Conservation (phyloP, 2,113 vertebrate species). For the Drymodes brunneopygia region DNA sequence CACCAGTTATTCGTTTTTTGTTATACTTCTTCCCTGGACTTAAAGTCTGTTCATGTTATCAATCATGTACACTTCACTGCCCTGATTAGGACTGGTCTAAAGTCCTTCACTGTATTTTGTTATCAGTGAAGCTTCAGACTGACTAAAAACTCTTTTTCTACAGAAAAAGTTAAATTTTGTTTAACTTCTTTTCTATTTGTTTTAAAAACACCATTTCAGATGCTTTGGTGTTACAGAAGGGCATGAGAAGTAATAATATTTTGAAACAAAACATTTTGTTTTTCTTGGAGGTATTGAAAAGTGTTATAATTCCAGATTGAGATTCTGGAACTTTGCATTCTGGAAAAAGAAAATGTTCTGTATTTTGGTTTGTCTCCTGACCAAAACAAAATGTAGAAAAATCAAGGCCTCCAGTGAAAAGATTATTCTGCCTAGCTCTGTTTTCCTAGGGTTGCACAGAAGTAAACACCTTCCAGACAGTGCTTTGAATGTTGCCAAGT, state of each 20-base stretch:
- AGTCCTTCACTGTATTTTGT: not conserved
- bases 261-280: not conserved
- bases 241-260: not conserved
- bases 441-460: constrained; percentile 37
- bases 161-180: not conserved
- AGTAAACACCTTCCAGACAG: constrained; percentile 61
- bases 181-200: not conserved
- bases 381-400: constrained; percentile 21
- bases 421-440: constrained; percentile 2
- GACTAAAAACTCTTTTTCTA: not conserved
- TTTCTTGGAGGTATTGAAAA: not conserved
- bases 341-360: not conserved
- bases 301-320: not conserved
- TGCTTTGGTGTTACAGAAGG: not conserved
- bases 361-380: constrained; percentile 4
- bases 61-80: not conserved
- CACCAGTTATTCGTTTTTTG: not conserved
- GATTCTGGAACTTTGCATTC: not conserved
- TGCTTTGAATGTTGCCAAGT: constrained; percentile 14
- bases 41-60: not conserved
- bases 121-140: not conserved
- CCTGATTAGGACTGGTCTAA: not conserved
- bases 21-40: not conserved
- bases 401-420: not conserved
- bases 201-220: not conserved